Evolutionary conservation across 2,113 vertebrate genomes (phyloP).

Genomic region (Pluvianellus socialis): DNA sequence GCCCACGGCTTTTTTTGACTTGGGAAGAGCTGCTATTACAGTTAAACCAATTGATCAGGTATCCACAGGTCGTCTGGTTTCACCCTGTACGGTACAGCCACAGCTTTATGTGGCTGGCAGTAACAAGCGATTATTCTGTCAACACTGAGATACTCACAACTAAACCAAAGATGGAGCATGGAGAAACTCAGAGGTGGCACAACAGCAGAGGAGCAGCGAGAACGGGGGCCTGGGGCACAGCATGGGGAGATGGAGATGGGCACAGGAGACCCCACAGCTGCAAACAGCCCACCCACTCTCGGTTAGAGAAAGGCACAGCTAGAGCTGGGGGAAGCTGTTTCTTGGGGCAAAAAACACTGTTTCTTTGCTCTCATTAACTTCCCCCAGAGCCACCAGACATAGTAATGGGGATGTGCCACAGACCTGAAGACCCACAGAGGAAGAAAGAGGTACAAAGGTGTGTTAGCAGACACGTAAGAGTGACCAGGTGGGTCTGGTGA

Average conservation of each 20-base stretch:
- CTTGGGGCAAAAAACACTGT: rapidly evolving
- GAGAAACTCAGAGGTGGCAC: not conserved
- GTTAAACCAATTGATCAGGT: not conserved
- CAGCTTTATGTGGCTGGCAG: not conserved
- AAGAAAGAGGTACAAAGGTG: not conserved
- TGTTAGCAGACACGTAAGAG: not conserved
- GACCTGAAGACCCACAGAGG: not conserved
- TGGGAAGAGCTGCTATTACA: not conserved
- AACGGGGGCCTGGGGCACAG: not conserved
- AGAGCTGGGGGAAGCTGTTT: not conserved
- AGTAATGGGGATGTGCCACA: not conserved
- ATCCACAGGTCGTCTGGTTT: not conserved
- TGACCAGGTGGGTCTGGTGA: not conserved
- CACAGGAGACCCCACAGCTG: not conserved
- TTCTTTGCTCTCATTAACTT: not conserved
- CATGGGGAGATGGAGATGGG: not conserved
- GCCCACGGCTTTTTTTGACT: not conserved
- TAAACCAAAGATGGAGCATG: not conserved
- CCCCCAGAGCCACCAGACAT: too few relatives aligned
- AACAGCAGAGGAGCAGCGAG: not conserved
- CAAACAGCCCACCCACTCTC: rapidly evolving
- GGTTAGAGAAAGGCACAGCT: not conserved
- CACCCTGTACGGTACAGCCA: not conserved
- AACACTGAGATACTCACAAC: not conserved
- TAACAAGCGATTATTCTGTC: rapidly evolving